Conservation (phyloP, 2,888 invertebrate genomes). For the Eupeodes latifasciatus region DNA sequence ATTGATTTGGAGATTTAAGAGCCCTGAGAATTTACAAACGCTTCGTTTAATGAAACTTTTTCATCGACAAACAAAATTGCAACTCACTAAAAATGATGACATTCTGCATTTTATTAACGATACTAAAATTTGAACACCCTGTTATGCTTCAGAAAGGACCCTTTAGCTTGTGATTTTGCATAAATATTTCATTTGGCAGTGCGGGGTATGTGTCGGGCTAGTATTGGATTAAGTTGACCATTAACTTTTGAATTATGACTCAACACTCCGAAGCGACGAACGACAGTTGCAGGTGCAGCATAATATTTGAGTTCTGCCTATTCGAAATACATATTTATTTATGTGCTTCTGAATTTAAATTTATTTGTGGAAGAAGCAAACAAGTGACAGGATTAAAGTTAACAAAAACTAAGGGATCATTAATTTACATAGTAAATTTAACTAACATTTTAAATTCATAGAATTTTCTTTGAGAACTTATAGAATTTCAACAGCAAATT, state of each 20-base stretch:
- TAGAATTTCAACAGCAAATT: no score
- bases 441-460: background rate
- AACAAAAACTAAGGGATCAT: background rate
- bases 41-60: no score
- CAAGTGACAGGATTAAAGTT: background rate
- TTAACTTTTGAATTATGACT: conserved; percentile 68
- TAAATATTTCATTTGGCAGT: conserved; percentile 2
- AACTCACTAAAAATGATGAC: background rate
- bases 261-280: conserved; percentile 3
- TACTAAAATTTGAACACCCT: background rate
- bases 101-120: background rate
- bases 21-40: no score
- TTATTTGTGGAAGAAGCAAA: background rate
- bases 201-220: background rate
- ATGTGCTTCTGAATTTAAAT: conserved; percentile 36
- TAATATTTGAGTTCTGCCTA: conserved; percentile 19
- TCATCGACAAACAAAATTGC: no score
- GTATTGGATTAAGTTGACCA: conserved; percentile 69
- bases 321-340: conserved; percentile 43
- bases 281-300: conserved; percentile 67
- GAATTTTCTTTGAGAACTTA: no score
- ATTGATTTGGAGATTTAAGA: no score
- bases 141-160: background rate
- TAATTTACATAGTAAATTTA: background rate
- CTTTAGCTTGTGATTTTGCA: conserved; percentile 44